These are phyloP conservation scores for Mohoua ochrocephala DNA, from an alignment of 2,113 vertebrate species.

Conservation along the genomic window DNA sequence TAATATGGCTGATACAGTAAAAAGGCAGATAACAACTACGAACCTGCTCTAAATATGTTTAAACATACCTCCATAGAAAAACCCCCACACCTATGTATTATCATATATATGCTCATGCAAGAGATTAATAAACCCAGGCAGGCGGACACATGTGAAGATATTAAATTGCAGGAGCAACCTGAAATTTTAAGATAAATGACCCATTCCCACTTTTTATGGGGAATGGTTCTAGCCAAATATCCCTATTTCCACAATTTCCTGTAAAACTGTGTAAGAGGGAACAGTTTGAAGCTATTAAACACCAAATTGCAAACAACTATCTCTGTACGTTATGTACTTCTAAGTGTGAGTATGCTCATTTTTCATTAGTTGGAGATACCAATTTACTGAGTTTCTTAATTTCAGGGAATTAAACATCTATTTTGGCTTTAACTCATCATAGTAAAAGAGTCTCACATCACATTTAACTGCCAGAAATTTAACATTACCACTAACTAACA, in stretches of 20 bases:
- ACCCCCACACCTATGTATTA: rapidly evolving
- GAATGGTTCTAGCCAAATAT: background rate
- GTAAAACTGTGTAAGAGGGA: background rate
- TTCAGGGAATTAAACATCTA: background rate
- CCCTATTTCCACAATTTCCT: background rate
- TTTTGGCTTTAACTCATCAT: background rate
- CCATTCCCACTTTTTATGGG: background rate
- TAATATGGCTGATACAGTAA: background rate
- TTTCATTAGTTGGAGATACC: background rate
- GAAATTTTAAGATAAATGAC: background rate
- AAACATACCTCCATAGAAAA: background rate
- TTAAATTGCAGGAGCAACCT: background rate
- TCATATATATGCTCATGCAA: background rate
- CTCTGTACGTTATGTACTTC: background rate
- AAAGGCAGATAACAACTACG: background rate
- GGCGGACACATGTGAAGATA: background rate
- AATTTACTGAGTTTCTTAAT: background rate
- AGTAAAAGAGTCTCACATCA: background rate
- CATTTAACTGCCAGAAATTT: background rate
- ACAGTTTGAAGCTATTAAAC: background rate
- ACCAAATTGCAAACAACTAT: background rate
- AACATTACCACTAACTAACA: too few relatives aligned
- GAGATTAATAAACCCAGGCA: background rate
- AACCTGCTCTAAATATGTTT: background rate
- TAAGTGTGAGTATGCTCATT: rapidly evolving